Base-by-base conservation (phyloP, 2,113 vertebrate species). In the Cynopterus brachyotis region DNA sequence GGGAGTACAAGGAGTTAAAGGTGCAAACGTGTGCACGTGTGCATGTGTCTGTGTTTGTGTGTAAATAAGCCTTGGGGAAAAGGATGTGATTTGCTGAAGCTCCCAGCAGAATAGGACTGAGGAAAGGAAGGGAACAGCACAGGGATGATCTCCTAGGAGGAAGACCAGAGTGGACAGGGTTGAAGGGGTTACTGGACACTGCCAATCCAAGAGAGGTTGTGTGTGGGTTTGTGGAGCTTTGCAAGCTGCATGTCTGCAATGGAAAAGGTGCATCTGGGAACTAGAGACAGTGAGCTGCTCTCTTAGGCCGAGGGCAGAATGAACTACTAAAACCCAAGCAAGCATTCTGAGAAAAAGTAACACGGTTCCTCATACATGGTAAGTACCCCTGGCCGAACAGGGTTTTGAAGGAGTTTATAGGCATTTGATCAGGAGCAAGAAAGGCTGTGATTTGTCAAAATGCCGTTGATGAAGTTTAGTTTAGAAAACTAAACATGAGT, bases 361-460 rank as follows among this genome's bases (percentile, higher is more conserved):
- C 10, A 16, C 0, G 1, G 11, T 70, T 76, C 47, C 47, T 62
- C 50, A 9, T 26, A 16, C 1, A n/a, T 59, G 66, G 5, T 50
- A 81, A 86, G 83, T 35, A 47, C 26, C 69, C 47, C 79, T 85
- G 32, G 40, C 82, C 42, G 35, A 42, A 70, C 73, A 82, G 87
- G 83, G 37, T 35, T 88, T 82, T 53, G 45, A 55, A 7, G 55
- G 45, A 64, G 62, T 83, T 85, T 78, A 50, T 30, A 28, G 83
- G 47, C 55, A 16, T 45, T 57, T 53, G 59, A 59, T 75, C 81
- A 83, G 42, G 84, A 89, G 59, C 32, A 30, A 76, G 60, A 75
- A 45, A 93, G 85, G 90, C 87, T 37, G 8, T 16, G 57, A 79
- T 94, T 92, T 96, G 82, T 89, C 75, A 70, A 90, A 75, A 94